These are phyloP conservation scores for Arctia plantaginis DNA, from an alignment of 2,888 invertebrate species.

Conservation along the genomic window DNA sequence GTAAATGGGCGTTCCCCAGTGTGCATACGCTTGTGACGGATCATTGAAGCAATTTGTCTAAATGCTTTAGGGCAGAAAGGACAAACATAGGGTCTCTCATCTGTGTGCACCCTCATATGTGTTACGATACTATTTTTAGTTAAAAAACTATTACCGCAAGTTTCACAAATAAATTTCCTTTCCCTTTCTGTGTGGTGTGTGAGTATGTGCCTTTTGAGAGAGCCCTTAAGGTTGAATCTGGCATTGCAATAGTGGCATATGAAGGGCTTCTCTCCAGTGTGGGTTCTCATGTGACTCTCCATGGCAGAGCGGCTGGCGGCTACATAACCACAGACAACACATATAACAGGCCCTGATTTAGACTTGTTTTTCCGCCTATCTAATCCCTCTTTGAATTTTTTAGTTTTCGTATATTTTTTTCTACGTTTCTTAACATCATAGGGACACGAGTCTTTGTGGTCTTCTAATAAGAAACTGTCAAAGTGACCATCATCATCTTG, in stretches of 20 bases:
- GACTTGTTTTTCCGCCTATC: constrained; percentile 54
- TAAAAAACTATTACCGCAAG: constrained; percentile 77
- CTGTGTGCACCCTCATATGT: constrained; percentile 77
- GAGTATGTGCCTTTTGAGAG: constrained; percentile 70
- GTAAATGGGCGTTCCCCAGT: constrained; percentile 79
- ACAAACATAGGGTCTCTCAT: constrained; percentile 75
- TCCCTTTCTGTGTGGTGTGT: constrained; percentile 69
- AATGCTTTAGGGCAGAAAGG: constrained; percentile 71
- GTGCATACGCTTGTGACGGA: constrained; percentile 76
- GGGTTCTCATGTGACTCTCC: constrained; percentile 74
- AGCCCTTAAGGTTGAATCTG: constrained; percentile 70
- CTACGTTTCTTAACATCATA: constrained; percentile 29
- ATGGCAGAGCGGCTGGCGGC: constrained; percentile 70
- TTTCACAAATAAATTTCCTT: constrained; percentile 76
- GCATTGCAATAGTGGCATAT: constrained; percentile 66
- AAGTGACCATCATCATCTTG: constrained; percentile 47
- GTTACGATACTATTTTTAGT: constrained; percentile 75
- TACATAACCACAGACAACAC: constrained; percentile 71
- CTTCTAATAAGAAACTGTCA: constrained; percentile 29
- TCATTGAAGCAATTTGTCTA: constrained; percentile 74
- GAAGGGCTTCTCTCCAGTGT: constrained; percentile 79
- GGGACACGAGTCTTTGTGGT: constrained; percentile 16
- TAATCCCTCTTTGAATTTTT: constrained; percentile 33
- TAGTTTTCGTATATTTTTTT: constrained; percentile 41
- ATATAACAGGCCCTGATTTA: constrained; percentile 67